phyloP scores from a whole-genome alignment of 2,113 vertebrate genomes.

The Limanda limanda region DNA sequence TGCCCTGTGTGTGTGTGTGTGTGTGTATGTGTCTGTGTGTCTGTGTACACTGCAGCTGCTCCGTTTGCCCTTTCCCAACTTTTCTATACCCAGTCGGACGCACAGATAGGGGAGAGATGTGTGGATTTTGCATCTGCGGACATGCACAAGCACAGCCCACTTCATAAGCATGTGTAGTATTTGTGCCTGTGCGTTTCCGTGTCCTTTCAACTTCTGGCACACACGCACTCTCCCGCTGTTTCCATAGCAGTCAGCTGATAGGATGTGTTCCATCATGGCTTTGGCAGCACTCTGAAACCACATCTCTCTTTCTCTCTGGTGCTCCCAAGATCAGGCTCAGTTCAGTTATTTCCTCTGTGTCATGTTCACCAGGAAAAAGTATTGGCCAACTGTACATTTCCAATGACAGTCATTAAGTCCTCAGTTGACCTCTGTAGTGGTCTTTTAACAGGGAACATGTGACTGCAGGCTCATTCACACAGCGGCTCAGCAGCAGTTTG shows the following conservation, averaged over 20 bases:
- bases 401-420: slow-evolving; percentile 41
- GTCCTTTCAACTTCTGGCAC: slow-evolving; percentile 60
- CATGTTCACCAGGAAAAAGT: slow-evolving; percentile 27
- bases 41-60: slow-evolving; percentile 50
- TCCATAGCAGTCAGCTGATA: slow-evolving; percentile 74
- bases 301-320: slow-evolving; percentile 42
- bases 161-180: slow-evolving; percentile 9
- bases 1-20: slow-evolving; percentile 34
- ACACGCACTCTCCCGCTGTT: slow-evolving; percentile 51
- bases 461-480: slow-evolving; percentile 24
- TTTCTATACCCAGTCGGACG: slow-evolving; percentile 39
- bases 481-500: slow-evolving; percentile 36
- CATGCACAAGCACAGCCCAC: slow-evolving; percentile 13
- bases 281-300: slow-evolving; percentile 51
- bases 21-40: slow-evolving; percentile 33
- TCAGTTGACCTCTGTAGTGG: slow-evolving; percentile 48
- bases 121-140: slow-evolving; percentile 12
- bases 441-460: slow-evolving; percentile 38
- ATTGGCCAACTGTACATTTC: slow-evolving; percentile 20
- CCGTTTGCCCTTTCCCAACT: slow-evolving; percentile 51
- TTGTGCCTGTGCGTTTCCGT: slow-evolving; percentile 24
- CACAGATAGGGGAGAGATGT: slow-evolving; percentile 47
- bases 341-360: slow-evolving; percentile 40
- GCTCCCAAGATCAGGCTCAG: slow-evolving; percentile 51
- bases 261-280: slow-evolving; percentile 46